Base-by-base conservation (phyloP, 1,140 invertebrate genomes). In the Drosophila tropicalis region DNA sequence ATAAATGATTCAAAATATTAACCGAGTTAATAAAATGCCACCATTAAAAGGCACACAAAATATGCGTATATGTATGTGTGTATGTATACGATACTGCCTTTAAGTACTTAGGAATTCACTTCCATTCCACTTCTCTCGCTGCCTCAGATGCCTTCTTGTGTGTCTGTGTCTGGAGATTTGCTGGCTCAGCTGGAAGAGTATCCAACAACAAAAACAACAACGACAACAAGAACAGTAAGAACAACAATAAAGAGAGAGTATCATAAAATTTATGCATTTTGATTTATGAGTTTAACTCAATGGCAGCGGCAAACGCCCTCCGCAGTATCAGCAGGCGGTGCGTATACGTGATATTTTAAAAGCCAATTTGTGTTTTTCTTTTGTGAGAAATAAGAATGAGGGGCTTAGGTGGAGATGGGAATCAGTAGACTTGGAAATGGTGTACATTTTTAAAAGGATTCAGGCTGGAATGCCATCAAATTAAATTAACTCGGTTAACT, bases 241-340 rank as follows among this genome's bases (percentile, higher is more conserved):
- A 73, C 62, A 25, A 58, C 61, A 73, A 72, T 73, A 76, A 72
- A 61, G 39, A 57, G 39, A 57, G 40, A 57, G 69, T 12, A 57
- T 76, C 72, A 76, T 75, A 84, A 70, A 80, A 84, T 84, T 70
- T 62, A 78, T 78, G 74, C 62, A 65, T 32, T 78, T 71, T 83
- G 72, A 84, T 84, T 84, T 84, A 84, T 84, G 54, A 54, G 17
- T 57, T 57, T 65, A 54, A 47, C 54, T 60, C 51, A 41, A 54
- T 70, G 22, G 58, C 65, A 51, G 19, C 17, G 17, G 44, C 44
- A 51, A 51, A 22, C 34, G 62, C 69, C 71, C 58, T 68, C 77
- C 29, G 64, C 80, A 65, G 60, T 63, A 63, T 68, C 77, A 39
- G 67, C 80, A 65, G 63, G 66, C 80, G 51, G 36, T 39, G 71